Evolutionary conservation across 2,888 invertebrate genomes (phyloP).

Genomic region (Arrhopalites spinosus): DNA sequence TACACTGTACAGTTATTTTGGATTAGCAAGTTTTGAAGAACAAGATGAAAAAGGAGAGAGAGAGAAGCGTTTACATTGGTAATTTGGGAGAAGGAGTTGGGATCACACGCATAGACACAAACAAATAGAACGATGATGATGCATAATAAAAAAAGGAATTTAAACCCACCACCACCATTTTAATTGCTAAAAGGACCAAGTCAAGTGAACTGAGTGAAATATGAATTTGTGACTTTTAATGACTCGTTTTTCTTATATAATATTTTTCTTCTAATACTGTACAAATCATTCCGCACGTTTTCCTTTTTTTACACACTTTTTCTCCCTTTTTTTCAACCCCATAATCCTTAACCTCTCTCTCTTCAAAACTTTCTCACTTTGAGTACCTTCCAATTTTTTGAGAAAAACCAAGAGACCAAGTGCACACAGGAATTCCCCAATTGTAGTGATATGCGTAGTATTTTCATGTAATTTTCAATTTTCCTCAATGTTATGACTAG

Average conservation of each 20-base stretch:
- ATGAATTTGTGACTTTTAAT: slow-evolving; percentile 19
- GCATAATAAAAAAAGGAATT: slow-evolving; percentile 11
- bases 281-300: too few relatives aligned
- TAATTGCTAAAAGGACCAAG: background rate
- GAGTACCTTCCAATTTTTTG: too few relatives aligned
- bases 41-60: slow-evolving; percentile 4
- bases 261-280: background rate
- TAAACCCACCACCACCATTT: background rate
- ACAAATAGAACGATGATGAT: background rate
- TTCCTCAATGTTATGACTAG: too few relatives aligned
- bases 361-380: too few relatives aligned
- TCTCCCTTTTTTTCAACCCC: background rate
- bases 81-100: background rate
- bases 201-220: background rate
- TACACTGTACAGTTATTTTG: too few relatives aligned
- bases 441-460: too few relatives aligned
- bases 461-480: too few relatives aligned
- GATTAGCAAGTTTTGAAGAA: slow-evolving; percentile 9
- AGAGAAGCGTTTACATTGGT: slow-evolving; percentile 13
- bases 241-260: background rate
- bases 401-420: too few relatives aligned
- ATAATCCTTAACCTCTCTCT: background rate
- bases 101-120: slow-evolving; percentile 21
- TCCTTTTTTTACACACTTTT: background rate
- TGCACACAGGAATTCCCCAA: too few relatives aligned